Conservation (phyloP, 1,140 invertebrate species). For the Bathynomus jamesi region DNA sequence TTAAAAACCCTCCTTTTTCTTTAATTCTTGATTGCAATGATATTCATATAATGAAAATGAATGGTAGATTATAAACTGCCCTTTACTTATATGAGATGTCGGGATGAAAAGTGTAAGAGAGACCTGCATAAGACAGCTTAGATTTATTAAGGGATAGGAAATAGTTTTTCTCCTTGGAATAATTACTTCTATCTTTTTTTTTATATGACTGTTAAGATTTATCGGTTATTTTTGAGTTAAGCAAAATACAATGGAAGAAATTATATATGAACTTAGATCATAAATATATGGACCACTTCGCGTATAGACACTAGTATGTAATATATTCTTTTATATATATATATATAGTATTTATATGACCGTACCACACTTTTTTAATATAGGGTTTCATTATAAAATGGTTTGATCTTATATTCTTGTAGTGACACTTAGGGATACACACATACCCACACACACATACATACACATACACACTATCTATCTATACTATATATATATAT, state of each 20-base stretch:
- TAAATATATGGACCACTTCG: not conserved
- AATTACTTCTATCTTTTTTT: not conserved
- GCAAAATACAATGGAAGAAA: too few relatives aligned
- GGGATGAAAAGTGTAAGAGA: not conserved
- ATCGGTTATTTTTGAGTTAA: too few relatives aligned
- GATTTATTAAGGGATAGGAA: not conserved
- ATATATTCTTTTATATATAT: not conserved
- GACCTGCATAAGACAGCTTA: not conserved
- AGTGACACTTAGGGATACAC: not conserved
- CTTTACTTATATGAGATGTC: not conserved
- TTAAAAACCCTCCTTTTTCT: not conserved
- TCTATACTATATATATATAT: not conserved
- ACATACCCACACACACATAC: conserved; percentile 6
- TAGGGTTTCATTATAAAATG: too few relatives aligned
- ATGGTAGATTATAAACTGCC: not conserved
- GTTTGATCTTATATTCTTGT: not conserved
- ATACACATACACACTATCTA: not conserved
- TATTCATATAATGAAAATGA: not conserved
- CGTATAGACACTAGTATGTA: not conserved
- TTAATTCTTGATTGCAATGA: not conserved
- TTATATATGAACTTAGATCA: not conserved
- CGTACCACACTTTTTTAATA: too few relatives aligned
- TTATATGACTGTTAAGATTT: too few relatives aligned
- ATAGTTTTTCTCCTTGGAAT: not conserved
- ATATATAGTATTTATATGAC: not conserved